Percentiles rank a stretch among this genome's conserved stretches.
Evolutionary conservation across 2,888 invertebrate species (phyloP).

Genomic region (Melanophora roralis): DNA sequence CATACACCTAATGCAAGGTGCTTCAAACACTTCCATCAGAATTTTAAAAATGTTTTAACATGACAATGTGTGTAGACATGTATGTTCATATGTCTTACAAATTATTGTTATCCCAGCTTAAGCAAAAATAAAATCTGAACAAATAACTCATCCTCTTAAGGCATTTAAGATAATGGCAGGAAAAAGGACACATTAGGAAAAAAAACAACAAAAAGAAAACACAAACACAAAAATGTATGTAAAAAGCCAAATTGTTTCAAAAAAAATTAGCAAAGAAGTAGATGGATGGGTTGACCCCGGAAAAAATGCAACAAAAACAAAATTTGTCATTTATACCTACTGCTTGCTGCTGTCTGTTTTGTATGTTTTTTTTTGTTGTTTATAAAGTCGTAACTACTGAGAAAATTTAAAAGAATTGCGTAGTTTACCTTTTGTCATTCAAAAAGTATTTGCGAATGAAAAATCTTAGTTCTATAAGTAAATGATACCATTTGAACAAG

Average conservation of each 20-base stretch:
- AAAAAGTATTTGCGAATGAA: not conserved
- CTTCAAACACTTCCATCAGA: not conserved
- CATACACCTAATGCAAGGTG: constrained; percentile 37
- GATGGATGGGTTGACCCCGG: not conserved
- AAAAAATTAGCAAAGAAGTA: constrained; percentile 14
- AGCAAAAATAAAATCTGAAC: constrained; percentile 70
- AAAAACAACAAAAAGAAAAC: not conserved
- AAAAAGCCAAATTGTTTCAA: constrained; percentile 49
- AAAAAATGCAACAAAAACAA: constrained; percentile 11
- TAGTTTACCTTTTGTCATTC: constrained; percentile 20
- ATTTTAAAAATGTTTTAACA: constrained; percentile 2
- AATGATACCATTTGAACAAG: constrained; percentile 53
- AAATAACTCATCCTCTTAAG: constrained; percentile 71
- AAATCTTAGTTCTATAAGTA: constrained; percentile 29
- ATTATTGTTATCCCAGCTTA: constrained; percentile 1
- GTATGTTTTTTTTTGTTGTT: not conserved
- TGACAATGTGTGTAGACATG: too few relatives aligned
- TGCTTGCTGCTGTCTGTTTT: not conserved
- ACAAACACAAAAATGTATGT: not conserved
- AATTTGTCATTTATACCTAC: constrained; percentile 33
- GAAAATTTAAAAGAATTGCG: constrained; percentile 48
- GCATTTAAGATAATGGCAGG: constrained; percentile 70
- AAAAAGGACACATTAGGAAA: constrained; percentile 69
- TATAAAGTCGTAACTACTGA: not conserved
- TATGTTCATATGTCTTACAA: too few relatives aligned